Evolutionary conservation across 1,140 invertebrate genomes (phyloP), one percentile per base, ranked within the genome.

Genomic region (Bradysia coprophila): DNA sequence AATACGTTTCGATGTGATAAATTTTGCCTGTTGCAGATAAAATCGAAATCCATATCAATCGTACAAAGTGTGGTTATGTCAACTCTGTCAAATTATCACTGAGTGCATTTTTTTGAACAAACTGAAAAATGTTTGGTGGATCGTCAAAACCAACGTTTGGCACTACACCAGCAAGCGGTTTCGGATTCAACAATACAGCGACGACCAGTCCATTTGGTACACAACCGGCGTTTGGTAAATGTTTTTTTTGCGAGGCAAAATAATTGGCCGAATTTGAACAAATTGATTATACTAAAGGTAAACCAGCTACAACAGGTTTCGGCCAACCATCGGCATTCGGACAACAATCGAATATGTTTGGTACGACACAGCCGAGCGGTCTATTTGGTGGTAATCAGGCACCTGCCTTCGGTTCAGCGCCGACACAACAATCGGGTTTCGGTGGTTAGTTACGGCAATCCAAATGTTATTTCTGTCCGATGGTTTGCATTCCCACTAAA

Each of bases 341-440:
- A 10, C 57, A 56, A 40, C 54, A 54, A 9, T 31, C 52, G 2
- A 51, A 54, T 15, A 45, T 64, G 15, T 69, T 69, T 44, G 66
- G 67, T 0, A 51, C 61, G 0, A 55, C 65, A 3, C 58, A 48
- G 47, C 56, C 48, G n/a, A 57, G 54, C 9, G 57, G 61, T 1
- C 48, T 69, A 0, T 69, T 69, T 50, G 67, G 65, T 3, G 48
- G 34, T 18, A 48, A 49, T 0, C 43, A 52, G 0, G 49, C 54
- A 3, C 59, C 49, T 1, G 58, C 63, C 3, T 73, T 75, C 51
- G 71, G 71, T 0, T 43, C 56, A 9, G 54, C 64, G 1, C 59
- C 65, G 3, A 53, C 66, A 10, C 54, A 67, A 21, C 62, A 62
- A 39, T 48, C 65, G 37, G 51, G 66, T 18, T 62, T 66, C 44